These are phyloP conservation scores for Papilio xuthus DNA, from an alignment of 1,140 invertebrate species.

Conservation along the genomic window DNA sequence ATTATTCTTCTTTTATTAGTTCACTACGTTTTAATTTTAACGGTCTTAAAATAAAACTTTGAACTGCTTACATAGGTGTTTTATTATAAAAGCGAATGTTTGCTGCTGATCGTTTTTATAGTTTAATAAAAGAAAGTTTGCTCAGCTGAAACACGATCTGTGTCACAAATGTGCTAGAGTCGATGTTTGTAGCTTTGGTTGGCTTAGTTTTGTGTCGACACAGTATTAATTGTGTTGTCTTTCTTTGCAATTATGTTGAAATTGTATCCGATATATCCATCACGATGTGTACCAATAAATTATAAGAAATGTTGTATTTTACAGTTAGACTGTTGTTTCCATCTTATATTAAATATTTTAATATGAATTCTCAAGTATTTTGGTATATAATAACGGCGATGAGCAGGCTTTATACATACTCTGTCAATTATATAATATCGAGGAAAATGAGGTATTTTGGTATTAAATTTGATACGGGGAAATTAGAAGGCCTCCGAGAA, in stretches of 20 bases:
- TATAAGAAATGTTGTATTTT: background rate
- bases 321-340: background rate
- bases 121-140: background rate
- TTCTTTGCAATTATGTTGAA: background rate
- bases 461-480: slow-evolving; percentile 20
- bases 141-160: slow-evolving; percentile 17
- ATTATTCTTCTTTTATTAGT: no score
- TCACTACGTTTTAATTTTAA: background rate
- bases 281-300: background rate
- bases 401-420: background rate
- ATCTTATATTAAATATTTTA: background rate
- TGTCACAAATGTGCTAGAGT: background rate
- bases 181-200: background rate
- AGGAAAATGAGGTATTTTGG: slow-evolving; percentile 4
- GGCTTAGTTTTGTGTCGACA: background rate
- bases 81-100: slow-evolving; percentile 1
- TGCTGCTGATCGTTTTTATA: background rate
- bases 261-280: background rate
- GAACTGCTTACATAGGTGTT: background rate
- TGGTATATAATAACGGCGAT: background rate
- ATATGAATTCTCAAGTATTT: background rate
- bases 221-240: background rate
- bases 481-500: slow-evolving; percentile 14
- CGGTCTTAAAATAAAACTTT: background rate
- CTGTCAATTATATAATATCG: background rate